phyloP scores from a whole-genome alignment of 2,888 invertebrate species.

The Meteorus colon region DNA sequence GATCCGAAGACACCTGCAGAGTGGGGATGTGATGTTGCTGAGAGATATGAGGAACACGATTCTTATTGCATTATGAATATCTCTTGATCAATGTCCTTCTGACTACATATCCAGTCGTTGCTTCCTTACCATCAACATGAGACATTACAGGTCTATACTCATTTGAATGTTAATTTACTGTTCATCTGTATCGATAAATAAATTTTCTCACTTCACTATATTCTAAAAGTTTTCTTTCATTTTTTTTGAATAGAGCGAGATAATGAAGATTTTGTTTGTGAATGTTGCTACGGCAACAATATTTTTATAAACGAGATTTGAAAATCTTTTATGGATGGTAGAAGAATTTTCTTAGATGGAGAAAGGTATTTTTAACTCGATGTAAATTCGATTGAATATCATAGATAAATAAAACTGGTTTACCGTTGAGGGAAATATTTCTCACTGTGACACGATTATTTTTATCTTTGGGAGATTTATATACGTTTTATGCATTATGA shows the following conservation, averaged over 20 bases:
- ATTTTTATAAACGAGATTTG: too few relatives aligned
- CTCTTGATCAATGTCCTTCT: not conserved
- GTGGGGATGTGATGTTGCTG: not conserved
- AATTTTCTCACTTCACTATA: not conserved
- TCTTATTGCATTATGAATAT: not conserved
- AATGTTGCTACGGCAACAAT: too few relatives aligned
- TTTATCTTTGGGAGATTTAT: not conserved
- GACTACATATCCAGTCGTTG: not conserved
- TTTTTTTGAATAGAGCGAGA: too few relatives aligned
- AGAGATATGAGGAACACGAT: not conserved
- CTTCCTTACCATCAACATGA: not conserved
- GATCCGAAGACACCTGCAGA: not conserved
- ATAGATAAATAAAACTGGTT: conserved; percentile 1
- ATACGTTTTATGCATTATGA: not conserved
- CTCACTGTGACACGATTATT: not conserved
- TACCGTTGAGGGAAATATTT: not conserved
- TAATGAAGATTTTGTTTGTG: too few relatives aligned
- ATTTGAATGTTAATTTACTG: not conserved
- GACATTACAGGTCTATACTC: not conserved
- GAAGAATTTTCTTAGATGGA: not conserved
- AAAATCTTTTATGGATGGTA: too few relatives aligned
- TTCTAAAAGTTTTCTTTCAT: not conserved
- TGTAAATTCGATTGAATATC: not conserved
- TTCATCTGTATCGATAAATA: not conserved
- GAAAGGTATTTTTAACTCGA: not conserved